Conservation (phyloP, 2,797 vertebrate genomes). For the Furcifer pardalis region DNA sequence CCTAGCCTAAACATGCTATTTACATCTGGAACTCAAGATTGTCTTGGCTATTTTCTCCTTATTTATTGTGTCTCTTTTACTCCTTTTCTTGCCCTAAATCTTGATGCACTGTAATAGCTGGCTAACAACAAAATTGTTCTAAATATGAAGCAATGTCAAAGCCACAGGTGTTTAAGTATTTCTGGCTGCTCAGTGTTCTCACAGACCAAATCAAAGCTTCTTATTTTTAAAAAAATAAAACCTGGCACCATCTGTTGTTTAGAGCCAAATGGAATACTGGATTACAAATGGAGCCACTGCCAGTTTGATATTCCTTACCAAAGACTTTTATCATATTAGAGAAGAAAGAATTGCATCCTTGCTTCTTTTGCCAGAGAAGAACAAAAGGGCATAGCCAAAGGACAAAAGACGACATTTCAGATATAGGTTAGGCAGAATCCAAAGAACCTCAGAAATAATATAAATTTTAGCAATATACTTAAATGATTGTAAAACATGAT, state of each 20-base stretch:
- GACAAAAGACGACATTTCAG: background rate
- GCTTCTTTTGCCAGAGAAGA: background rate
- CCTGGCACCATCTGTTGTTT: background rate
- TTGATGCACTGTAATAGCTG: background rate
- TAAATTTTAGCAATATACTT: background rate
- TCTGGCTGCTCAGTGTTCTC: background rate
- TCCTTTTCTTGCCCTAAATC: background rate
- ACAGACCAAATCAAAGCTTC: constrained; percentile 4
- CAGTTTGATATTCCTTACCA: background rate
- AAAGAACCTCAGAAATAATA: background rate
- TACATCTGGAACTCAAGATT: fast-evolving
- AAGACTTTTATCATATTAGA: background rate
- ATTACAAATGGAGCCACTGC: fast-evolving
- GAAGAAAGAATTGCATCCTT: background rate
- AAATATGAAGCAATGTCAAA: background rate
- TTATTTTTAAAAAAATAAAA: background rate
- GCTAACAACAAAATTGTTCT: background rate
- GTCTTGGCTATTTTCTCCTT: background rate
- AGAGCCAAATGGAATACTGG: background rate
- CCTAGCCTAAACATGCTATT: background rate
- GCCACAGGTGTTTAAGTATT: background rate
- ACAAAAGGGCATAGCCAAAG: background rate
- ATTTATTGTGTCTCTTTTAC: background rate
- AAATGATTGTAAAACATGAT: background rate
- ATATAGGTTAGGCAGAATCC: background rate